Conservation (phyloP, 2,113 vertebrate genomes). For the Leptosomus discolor region DNA sequence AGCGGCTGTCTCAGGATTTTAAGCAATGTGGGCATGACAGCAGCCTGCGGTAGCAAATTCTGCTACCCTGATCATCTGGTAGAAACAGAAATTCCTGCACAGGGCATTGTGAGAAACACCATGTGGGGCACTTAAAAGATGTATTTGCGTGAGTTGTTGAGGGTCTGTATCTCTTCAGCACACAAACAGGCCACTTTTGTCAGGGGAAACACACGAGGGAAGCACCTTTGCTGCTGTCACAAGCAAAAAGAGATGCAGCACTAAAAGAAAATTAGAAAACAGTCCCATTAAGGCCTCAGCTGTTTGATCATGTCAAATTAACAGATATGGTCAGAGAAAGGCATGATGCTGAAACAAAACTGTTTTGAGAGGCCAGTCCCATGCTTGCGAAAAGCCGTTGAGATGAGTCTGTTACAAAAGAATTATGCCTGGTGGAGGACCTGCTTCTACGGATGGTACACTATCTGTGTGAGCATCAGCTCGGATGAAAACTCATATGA, state of each 20-base stretch:
- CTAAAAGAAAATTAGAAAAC: neutral
- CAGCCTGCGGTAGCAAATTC: neutral
- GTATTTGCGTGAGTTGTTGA: neutral
- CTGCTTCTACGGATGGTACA: neutral
- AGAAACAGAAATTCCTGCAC: neutral
- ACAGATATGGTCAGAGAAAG: neutral
- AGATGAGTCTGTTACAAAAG: constrained; percentile 7
- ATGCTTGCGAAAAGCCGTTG: neutral
- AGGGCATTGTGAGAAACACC: neutral
- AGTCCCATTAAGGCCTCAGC: neutral
- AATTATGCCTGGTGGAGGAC: neutral
- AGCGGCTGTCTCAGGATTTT: neutral
- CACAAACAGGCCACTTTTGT: neutral
- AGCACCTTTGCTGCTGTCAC: neutral
- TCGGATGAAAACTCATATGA: neutral
- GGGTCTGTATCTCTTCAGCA: neutral
- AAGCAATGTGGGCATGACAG: neutral
- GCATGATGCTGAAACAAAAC: neutral
- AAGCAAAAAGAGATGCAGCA: neutral
- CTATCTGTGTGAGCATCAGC: constrained; percentile 40
- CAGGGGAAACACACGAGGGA: neutral
- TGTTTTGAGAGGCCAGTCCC: neutral
- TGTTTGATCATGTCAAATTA: neutral
- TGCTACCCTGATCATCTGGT: neutral
- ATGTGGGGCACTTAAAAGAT: neutral